phyloP scores from a whole-genome alignment of 2,888 invertebrate species.

The Campoplex capitator region DNA sequence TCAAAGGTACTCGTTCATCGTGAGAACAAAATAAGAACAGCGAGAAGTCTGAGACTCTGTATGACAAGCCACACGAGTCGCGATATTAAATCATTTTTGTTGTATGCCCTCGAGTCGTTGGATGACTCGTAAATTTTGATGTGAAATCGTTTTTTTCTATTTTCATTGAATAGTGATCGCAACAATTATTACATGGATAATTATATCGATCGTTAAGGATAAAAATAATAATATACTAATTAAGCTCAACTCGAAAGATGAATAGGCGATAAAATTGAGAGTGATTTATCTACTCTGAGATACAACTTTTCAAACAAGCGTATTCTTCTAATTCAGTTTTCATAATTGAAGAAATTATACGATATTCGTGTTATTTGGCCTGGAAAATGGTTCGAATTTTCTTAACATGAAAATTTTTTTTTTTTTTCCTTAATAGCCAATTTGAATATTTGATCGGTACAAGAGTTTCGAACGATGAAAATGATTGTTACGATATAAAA shows the following conservation, averaged over 20 bases:
- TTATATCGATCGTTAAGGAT: background rate
- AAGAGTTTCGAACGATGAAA: background rate
- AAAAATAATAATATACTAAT: background rate
- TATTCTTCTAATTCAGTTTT: background rate
- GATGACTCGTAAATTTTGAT: background rate
- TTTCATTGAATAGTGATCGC: background rate
- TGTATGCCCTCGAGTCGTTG: background rate
- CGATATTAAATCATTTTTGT: background rate
- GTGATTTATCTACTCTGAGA: background rate
- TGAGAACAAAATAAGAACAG: constrained; percentile 8
- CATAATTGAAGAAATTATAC: background rate
- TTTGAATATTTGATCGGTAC: background rate
- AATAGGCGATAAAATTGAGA: background rate
- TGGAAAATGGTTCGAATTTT: background rate
- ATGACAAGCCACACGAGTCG: background rate
- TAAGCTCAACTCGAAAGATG: background rate
- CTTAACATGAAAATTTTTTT: background rate
- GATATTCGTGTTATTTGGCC: background rate
- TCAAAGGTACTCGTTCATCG: background rate
- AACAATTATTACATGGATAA: background rate
- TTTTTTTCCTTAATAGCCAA: background rate
- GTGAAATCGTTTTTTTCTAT: background rate
- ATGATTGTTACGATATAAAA: background rate
- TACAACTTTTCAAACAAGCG: background rate
- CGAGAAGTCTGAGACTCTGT: background rate